A percentile compares a stretch with the other conserved stretches of the same genome.
Evolutionary conservation across 1,140 invertebrate genomes (phyloP).

Genomic region (Pectinophora gossypiella): DNA sequence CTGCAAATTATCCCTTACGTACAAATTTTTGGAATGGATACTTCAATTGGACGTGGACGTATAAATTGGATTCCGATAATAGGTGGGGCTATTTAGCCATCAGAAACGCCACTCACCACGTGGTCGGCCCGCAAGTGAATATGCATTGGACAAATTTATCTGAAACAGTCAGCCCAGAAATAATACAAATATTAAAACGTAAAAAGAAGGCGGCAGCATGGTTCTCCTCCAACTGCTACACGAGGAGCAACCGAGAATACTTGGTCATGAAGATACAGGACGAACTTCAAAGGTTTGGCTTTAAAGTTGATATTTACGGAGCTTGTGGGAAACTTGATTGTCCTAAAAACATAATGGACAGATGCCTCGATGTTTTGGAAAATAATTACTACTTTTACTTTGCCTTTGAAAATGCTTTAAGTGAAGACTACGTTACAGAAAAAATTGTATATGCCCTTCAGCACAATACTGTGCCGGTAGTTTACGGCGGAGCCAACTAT

Average conservation of each 20-base stretch:
- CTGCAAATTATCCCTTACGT: slow-evolving; percentile 34
- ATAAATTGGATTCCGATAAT: slow-evolving; percentile 79
- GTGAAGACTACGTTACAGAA: slow-evolving; percentile 80
- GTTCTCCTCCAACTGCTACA: slow-evolving; percentile 76
- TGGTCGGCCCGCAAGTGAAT: slow-evolving; percentile 42
- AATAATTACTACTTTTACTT: slow-evolving; percentile 81
- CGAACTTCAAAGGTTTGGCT: slow-evolving; percentile 8
- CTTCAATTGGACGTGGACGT: slow-evolving; percentile 82
- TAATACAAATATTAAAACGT: slow-evolving; percentile 40
- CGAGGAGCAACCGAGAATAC: neutral
- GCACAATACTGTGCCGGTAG: slow-evolving; percentile 43
- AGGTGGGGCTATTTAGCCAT: slow-evolving; percentile 72
- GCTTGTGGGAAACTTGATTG: slow-evolving; percentile 73
- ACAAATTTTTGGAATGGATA: slow-evolving; percentile 33
- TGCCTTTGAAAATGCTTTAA: slow-evolving; percentile 80
- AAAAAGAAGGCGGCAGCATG: slow-evolving; percentile 74
- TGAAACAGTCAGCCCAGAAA: slow-evolving; percentile 28
- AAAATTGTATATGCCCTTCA: slow-evolving; percentile 40
- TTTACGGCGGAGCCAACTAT: slow-evolving; percentile 59
- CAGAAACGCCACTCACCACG: slow-evolving; percentile 28
- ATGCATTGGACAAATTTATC: slow-evolving; percentile 34
- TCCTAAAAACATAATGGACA: slow-evolving; percentile 25
- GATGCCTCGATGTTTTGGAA: slow-evolving; percentile 61
- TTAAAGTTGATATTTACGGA: slow-evolving; percentile 81
- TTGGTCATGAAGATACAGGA: neutral